Conservation (phyloP, 2,797 vertebrate genomes). For the Anguilla obscura region DNA sequence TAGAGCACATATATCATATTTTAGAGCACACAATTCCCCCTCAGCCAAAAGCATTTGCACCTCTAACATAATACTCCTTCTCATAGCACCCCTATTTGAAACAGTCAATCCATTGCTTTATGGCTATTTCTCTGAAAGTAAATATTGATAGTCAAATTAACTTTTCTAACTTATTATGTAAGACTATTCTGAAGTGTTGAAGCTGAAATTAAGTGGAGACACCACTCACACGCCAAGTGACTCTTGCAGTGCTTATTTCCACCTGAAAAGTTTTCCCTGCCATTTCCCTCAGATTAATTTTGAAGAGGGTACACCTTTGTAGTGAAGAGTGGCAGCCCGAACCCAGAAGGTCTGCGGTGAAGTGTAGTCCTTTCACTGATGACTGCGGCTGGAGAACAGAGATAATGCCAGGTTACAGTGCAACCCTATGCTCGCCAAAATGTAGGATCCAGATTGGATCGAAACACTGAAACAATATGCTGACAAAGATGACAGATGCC, state of each 20-base stretch:
- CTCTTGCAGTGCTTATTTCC: neutral
- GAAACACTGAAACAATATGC: neutral
- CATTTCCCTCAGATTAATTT: neutral
- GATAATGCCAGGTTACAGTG: neutral
- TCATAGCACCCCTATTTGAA: neutral
- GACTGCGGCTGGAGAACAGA: neutral
- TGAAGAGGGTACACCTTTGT: neutral
- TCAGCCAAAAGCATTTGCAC: neutral
- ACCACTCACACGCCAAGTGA: neutral
- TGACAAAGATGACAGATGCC: neutral
- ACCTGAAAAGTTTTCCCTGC: neutral
- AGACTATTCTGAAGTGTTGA: neutral
- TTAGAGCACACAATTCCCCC: neutral
- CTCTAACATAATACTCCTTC: neutral
- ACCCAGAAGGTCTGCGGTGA: neutral
- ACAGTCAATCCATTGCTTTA: neutral
- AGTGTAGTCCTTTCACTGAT: neutral
- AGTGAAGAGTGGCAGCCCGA: neutral
- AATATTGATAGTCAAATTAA: no score
- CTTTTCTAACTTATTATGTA: no score
- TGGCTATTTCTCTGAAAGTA: neutral
- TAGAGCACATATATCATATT: neutral
- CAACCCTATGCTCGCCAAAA: neutral
- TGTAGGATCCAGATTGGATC: neutral
- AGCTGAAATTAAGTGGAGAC: neutral